These are phyloP conservation scores for Lacerta agilis DNA, from an alignment of 2,797 vertebrate species.

Conservation along the genomic window DNA sequence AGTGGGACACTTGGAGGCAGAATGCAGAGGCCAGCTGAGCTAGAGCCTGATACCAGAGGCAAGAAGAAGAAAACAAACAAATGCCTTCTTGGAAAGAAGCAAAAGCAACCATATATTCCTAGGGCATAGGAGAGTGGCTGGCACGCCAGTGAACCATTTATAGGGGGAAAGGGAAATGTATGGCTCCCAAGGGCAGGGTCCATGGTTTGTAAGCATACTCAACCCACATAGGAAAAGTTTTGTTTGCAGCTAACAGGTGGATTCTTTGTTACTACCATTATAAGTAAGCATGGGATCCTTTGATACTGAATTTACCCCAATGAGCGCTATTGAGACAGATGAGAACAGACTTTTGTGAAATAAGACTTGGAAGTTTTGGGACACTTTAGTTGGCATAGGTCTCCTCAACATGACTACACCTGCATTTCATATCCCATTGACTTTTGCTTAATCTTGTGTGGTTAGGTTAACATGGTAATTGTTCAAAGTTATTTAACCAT, in stretches of 20 bases:
- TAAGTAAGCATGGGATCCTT: background rate
- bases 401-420: background rate
- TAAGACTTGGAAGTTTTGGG: background rate
- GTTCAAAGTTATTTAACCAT: background rate
- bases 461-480: background rate
- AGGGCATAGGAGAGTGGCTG: background rate
- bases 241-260: too few species aligned
- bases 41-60: too few species aligned
- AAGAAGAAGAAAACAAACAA: too few species aligned
- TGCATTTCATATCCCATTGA: background rate
- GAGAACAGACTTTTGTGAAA: background rate
- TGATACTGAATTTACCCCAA: background rate
- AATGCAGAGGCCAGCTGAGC: too few species aligned
- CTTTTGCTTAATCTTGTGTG: background rate
- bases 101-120: background rate
- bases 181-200: background rate
- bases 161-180: background rate
- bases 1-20: too few species aligned
- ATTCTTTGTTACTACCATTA: too few species aligned
- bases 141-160: background rate
- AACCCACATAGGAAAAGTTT: too few species aligned
- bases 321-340: accelerated
- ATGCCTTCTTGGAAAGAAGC: too few species aligned
- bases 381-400: background rate
- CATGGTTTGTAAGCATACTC: background rate